Conservation (phyloP, 2,888 invertebrate species). For the Norana najaformis region DNA sequence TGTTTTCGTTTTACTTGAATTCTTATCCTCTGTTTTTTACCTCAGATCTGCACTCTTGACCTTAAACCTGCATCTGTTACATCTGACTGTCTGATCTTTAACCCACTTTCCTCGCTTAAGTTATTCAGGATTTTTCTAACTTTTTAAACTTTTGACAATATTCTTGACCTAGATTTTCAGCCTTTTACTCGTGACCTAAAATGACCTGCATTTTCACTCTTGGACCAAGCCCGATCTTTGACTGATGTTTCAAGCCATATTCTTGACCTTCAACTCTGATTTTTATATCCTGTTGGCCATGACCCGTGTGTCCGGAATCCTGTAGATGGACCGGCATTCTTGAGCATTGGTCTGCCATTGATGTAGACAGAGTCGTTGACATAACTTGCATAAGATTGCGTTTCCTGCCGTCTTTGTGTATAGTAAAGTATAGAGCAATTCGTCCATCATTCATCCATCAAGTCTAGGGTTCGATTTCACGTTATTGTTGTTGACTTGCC, state of each 20-base stretch:
- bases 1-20: neutral
- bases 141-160: neutral
- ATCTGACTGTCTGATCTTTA: neutral
- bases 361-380: neutral
- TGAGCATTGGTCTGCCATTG: neutral
- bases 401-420: neutral
- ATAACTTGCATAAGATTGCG: neutral
- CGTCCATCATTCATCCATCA: neutral
- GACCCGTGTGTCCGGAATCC: neutral
- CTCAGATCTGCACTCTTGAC: neutral
- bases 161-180: too few species aligned
- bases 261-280: neutral
- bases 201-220: neutral
- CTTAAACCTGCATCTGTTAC: neutral
- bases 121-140: neutral
- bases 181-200: neutral
- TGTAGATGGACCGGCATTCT: neutral
- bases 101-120: neutral
- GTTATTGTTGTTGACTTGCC: slow-evolving; percentile 1
- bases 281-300: neutral
- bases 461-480: slow-evolving; percentile 13
- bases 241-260: neutral
- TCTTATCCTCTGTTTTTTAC: neutral
- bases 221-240: neutral
- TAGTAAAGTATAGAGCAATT: neutral